Conservation (phyloP, 2,888 invertebrate genomes). For the Tanytarsus gracilentus region DNA sequence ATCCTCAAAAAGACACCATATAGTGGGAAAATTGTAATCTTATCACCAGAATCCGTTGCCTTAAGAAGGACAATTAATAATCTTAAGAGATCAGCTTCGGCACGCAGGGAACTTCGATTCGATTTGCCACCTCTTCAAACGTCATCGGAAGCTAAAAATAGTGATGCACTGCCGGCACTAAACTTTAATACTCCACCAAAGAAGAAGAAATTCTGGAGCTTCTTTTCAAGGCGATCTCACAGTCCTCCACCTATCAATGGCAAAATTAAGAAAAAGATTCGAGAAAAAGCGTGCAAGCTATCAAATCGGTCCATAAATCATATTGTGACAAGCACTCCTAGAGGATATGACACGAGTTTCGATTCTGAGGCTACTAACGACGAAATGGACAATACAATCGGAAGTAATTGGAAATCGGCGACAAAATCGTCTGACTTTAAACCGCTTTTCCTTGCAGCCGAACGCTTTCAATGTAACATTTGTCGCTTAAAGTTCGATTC, state of each 20-base stretch:
- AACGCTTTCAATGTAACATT: slow-evolving; percentile 31
- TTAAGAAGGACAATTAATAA: slow-evolving; percentile 29
- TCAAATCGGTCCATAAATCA: slow-evolving; percentile 7
- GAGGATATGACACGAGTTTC: slow-evolving; percentile 29
- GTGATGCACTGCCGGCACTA: background rate
- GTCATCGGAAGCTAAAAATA: background rate
- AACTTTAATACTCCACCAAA: background rate
- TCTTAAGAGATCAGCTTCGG: slow-evolving; percentile 30
- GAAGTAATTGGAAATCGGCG: background rate
- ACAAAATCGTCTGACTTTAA: slow-evolving; percentile 16
- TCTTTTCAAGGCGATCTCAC: background rate
- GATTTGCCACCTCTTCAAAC: slow-evolving; percentile 30
- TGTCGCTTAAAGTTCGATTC: slow-evolving; percentile 30
- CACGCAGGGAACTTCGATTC: slow-evolving; percentile 31
- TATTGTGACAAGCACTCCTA: slow-evolving; percentile 32
- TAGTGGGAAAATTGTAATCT: slow-evolving; percentile 28
- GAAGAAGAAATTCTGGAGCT: background rate
- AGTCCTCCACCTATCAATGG: slow-evolving; percentile 1
- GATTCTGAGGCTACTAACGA: slow-evolving; percentile 1
- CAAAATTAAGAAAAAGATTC: slow-evolving; percentile 13
- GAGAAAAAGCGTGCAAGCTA: slow-evolving; percentile 8
- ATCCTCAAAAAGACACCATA: slow-evolving; percentile 31
- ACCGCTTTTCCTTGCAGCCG: slow-evolving; percentile 30
- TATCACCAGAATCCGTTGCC: slow-evolving; percentile 30
- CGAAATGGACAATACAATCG: background rate